Conservation (phyloP, 2,797 vertebrate species). For the Podarcis siculus region DNA sequence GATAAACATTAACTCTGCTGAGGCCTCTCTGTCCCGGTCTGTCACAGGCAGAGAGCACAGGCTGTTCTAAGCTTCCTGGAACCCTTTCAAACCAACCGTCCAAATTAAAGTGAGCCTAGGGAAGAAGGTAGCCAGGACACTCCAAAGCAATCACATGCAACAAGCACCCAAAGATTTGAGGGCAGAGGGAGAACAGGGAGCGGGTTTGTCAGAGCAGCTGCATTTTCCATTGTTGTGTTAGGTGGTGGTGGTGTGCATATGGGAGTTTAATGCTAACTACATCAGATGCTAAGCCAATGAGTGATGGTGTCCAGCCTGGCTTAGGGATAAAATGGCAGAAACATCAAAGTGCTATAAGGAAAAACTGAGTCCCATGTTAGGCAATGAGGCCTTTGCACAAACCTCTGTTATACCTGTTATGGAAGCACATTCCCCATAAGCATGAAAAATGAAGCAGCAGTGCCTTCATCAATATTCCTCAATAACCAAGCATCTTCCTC, state of each 20-base stretch:
- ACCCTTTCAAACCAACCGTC: not conserved
- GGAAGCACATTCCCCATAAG: too few species aligned
- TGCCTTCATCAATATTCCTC: too few species aligned
- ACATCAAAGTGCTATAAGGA: not conserved
- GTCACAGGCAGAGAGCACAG: accelerated
- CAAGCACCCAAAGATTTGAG: not conserved
- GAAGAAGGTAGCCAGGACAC: not conserved
- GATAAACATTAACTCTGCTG: constrained; percentile 45
- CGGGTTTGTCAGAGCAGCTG: not conserved
- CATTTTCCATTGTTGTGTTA: not conserved
- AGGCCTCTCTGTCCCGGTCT: not conserved
- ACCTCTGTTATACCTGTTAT: not conserved
- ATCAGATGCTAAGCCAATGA: not conserved
- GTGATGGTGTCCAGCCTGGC: not conserved
- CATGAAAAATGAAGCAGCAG: too few species aligned
- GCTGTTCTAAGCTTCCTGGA: constrained; percentile 8
- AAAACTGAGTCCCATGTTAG: not conserved
- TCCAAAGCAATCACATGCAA: accelerated
- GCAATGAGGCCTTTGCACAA: not conserved
- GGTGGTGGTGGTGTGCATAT: not conserved
- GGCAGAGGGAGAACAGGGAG: too few species aligned
- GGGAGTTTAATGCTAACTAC: not conserved
- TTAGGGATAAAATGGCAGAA: not conserved
- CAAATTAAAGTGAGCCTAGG: constrained; percentile 34
- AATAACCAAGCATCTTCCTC: too few species aligned